Conservation (phyloP, 2,113 vertebrate species). For the Alosa alosa region DNA sequence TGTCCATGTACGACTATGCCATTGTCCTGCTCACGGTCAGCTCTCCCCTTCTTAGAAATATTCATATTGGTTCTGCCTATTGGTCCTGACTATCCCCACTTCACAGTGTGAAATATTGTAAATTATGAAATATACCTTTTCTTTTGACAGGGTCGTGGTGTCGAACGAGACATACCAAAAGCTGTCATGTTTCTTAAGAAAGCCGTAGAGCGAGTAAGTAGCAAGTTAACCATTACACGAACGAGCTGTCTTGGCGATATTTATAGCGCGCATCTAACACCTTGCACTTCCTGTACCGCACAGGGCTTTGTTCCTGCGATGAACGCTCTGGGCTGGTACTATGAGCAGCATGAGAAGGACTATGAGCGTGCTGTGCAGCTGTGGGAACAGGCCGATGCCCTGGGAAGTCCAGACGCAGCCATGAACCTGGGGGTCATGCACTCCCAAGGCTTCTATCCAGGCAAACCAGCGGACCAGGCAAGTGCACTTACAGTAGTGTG, state of each 20-base stretch:
- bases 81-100: background rate
- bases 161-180: constrained; percentile 69
- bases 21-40: constrained; percentile 73
- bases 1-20: constrained; percentile 78
- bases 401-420: constrained; percentile 68
- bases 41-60: background rate
- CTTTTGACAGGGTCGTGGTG: constrained; percentile 70
- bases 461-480: constrained; percentile 60
- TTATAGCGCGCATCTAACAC: background rate
- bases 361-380: constrained; percentile 66
- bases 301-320: constrained; percentile 74
- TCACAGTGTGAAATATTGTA: background rate
- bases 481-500: background rate
- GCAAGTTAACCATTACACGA: background rate
- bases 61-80: background rate
- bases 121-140: background rate
- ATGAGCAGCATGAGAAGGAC: constrained; percentile 68
- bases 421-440: constrained; percentile 74
- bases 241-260: background rate
- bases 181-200: constrained; percentile 70
- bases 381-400: constrained; percentile 72
- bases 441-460: constrained; percentile 70
- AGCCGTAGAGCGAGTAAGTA: constrained; percentile 67
- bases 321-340: constrained; percentile 77
- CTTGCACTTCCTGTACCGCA: background rate